phyloP scores from a whole-genome alignment of 1,140 invertebrate species.

The Plectrocnemia conspersa region DNA sequence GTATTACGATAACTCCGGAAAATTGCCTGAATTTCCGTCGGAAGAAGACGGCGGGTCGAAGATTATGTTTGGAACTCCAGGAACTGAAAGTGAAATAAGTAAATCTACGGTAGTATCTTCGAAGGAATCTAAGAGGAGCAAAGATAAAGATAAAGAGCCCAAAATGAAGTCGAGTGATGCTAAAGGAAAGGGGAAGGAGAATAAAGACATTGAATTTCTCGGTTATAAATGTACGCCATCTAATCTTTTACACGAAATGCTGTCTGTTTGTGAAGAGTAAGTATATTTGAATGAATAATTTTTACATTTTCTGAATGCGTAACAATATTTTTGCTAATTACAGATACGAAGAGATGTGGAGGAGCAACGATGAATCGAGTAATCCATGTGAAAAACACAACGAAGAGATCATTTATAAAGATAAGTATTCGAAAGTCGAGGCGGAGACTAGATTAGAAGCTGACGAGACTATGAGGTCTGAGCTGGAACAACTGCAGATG shows the following conservation, averaged over 20 bases:
- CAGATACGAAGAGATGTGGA: constrained; percentile 74
- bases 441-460: constrained; percentile 76
- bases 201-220: constrained; percentile 53
- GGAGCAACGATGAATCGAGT: constrained; percentile 67
- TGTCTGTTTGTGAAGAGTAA: constrained; percentile 58
- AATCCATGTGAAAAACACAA: constrained; percentile 63
- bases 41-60: constrained; percentile 83
- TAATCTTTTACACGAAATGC: constrained; percentile 55
- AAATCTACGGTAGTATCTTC: constrained; percentile 72
- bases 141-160: constrained; percentile 54
- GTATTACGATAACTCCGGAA: constrained; percentile 74
- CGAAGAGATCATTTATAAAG: constrained; percentile 72
- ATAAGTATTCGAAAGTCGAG: constrained; percentile 80
- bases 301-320: background rate
- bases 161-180: constrained; percentile 47
- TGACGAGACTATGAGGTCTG: constrained; percentile 80
- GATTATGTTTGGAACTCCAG: constrained; percentile 71
- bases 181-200: constrained; percentile 54
- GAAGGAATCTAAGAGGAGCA: constrained; percentile 70
- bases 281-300: constrained; percentile 15
- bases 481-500: constrained; percentile 76
- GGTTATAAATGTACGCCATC: constrained; percentile 55
- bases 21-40: constrained; percentile 87
- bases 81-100: constrained; percentile 68
- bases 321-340: constrained; percentile 17